These are phyloP conservation scores for Operophtera brumata DNA, from an alignment of 2,888 invertebrate species.

Conservation along the genomic window DNA sequence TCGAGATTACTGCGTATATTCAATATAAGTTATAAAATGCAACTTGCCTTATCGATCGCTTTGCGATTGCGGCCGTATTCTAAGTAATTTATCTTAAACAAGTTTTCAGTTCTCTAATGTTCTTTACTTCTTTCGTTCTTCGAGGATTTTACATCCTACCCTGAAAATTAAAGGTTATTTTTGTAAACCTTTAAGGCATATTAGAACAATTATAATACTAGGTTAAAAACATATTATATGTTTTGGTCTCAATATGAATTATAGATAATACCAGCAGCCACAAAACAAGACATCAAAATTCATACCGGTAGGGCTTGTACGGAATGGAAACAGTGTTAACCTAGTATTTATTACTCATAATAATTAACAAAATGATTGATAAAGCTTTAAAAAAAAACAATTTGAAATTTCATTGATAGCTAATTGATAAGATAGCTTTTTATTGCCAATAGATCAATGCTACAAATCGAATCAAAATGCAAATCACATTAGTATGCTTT, in stretches of 20 bases:
- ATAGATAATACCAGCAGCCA: not conserved
- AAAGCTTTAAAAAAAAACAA: too few species aligned
- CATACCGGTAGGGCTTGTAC: not conserved
- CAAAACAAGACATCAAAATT: not conserved
- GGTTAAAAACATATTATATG: not conserved
- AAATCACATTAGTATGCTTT: too few species aligned
- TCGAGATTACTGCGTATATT: not conserved
- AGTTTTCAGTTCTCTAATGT: constrained; percentile 6
- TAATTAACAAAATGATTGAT: too few species aligned
- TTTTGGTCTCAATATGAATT: not conserved
- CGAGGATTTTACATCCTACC: constrained; percentile 14
- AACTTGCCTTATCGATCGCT: constrained; percentile 13
- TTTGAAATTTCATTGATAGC: too few species aligned
- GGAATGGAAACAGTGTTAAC: too few species aligned
- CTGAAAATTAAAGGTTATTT: constrained; percentile 26
- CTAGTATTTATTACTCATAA: too few species aligned
- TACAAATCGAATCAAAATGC: too few species aligned
- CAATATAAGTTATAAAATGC: constrained; percentile 1
- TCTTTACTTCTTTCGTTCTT: constrained; percentile 10
- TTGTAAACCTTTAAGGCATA: constrained; percentile 17
- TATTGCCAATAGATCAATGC: too few species aligned
- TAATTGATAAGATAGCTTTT: too few species aligned
- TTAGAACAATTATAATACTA: not conserved
- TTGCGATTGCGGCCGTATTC: constrained; percentile 5
- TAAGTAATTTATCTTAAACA: constrained; percentile 9